Base-by-base conservation (phyloP, 2,797 vertebrate species). In the Chloroceryle inda region DNA sequence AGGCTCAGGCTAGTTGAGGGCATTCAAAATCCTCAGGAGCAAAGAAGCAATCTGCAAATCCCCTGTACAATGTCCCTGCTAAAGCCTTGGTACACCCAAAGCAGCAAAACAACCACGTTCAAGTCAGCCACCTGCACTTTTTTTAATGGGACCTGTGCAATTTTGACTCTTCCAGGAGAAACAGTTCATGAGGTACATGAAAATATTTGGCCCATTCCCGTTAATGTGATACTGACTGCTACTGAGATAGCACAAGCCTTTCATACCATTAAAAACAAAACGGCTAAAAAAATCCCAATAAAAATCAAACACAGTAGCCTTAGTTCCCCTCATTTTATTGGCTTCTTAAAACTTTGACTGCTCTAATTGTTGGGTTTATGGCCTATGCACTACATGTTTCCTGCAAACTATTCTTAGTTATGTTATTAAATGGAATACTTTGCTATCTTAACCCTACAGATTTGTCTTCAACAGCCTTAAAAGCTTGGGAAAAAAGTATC, bases 361-460 rank as follows among this genome's bases (percentile, higher is more conserved):
- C 71, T 89, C 58, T 92, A 72, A 95, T 88, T 79, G 76, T 64
- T 2, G 1, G 67, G 62, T 94, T 94, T 93, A 92, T 6, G 26
- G 96, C 73, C 87, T 85, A 59, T 0, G 1, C 0, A 0, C 49
- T 55, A 61, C 0, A 1, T 0, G 0, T 45, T 83, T 87, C 91
- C 84, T 20, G 66, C 69, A 92, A 62, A 53, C 26, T 38, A 47
- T 16, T 73, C 85, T 64, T 95, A 95, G 94, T 86, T 86, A 92
- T 2, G 23, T 40, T 86, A 52, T 75, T 93, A 94, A 95, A 69
- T 4, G 61, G 71, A 71, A 85, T 82, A 50, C 89, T 93, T 88
- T 85, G 91, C 86, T 93, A 53, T 85, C 95, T 94, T 95, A 96
- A 91, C 89, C 63, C 67, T 31, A 88, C 88, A 88, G 76, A 91